Evolutionary conservation across 2,113 vertebrate genomes (phyloP), one percentile per base, ranked within the genome.

Genomic region (Elephantulus edwardii): DNA sequence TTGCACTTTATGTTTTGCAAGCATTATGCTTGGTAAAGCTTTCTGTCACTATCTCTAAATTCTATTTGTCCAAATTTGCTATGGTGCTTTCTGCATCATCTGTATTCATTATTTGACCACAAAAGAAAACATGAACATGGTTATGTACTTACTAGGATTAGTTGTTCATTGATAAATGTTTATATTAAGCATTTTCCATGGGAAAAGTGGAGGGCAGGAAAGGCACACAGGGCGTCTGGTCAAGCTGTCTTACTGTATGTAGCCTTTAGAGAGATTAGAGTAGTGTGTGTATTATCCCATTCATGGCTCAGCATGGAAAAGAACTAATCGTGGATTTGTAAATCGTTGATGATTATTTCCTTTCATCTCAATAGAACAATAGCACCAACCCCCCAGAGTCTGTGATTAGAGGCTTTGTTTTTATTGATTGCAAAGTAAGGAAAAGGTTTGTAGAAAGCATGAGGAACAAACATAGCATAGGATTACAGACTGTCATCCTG

Each of bases 251-350:
- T 70, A 22, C 28, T 90, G 19, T 68, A 60, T 89, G 17, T 68
- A 60, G 30, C 77, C 75, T 81, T 62, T 52, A 30, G 20, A 81
- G 60, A 93, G 89, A 89, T 93, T 62, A 54, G 50, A 71, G 77
- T 26, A 30, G 80, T 26, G 9, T 66, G 71, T 20, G 24, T 26
- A 62, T 77, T 83, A 87, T 90, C 86, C 92, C 79, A 81, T 88
- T 87, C 54, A 64, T 68, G 7, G 44, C 48, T 35, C 91, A 86
- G 74, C 11, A 3, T 78, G 60, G 40, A 88, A 84, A 46, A 48
- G n/a, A 72, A 89, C 68, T 93, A 81, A 91, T 83, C 83, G 68
- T 74, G 44, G 54, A 86, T 91, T 95, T 92, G 22, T 94, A 93
- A 94, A 83, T 91, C 54, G 19, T 11, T 92, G 33, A 35, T 50